Conservation (phyloP, 35 echinoderm and acorn worm species). For the Amphiura filiformis region DNA sequence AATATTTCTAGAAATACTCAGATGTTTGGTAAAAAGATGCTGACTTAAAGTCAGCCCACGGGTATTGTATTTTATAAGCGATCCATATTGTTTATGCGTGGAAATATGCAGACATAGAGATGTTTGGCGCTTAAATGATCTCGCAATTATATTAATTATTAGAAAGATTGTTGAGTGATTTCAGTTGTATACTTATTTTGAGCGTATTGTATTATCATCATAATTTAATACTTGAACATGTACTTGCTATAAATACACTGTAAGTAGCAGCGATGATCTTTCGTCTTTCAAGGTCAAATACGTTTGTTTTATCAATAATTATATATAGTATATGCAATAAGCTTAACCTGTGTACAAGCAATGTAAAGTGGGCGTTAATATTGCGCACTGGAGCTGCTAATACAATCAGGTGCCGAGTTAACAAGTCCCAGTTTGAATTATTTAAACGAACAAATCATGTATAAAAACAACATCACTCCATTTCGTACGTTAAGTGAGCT, state of each 20-base stretch:
- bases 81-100: background rate
- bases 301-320: background rate
- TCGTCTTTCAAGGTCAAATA: background rate
- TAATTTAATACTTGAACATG: background rate
- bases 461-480: background rate
- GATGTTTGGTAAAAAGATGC: background rate
- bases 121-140: no score
- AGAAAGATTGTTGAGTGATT: background rate
- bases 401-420: background rate
- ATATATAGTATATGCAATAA: background rate
- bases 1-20: background rate
- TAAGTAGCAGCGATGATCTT: background rate
- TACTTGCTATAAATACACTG: background rate
- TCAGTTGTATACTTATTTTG: no score
- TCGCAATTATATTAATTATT: no score
- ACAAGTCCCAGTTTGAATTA: background rate
- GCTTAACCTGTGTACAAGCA: background rate
- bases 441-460: background rate
- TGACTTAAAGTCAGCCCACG: background rate
- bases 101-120: background rate
- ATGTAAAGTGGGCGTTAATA: background rate
- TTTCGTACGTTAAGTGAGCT: background rate
- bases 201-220: no score
- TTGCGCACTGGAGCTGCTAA: background rate
- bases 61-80: background rate